Evolutionary conservation across 2,888 invertebrate genomes (phyloP), one percentile per base, ranked within the genome.

Genomic region (Archips xylosteana): DNA sequence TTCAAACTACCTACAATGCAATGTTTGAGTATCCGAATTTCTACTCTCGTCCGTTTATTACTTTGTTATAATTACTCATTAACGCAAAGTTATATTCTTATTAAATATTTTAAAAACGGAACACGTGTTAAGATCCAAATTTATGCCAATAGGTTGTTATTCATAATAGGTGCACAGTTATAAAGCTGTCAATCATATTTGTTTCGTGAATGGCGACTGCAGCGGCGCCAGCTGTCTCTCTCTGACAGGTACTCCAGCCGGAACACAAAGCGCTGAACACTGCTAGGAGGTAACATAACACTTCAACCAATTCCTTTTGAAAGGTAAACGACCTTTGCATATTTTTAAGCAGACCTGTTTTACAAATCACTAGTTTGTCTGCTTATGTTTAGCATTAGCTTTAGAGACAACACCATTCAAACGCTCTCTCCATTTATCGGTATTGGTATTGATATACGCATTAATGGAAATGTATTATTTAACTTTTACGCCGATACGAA

Each of bases 101-200:
- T 51, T 36, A n/a, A 65, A 65, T 47, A 15, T 36, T 34, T n/a
- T 64, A 36, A 32, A n/a, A 51, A 34, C 39, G 9, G 8, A 36
- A 49, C 64, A 34, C 15, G 15, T 63, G 42, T 23, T 47, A n/a
- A 47, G 13, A 36, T 9, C 49, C 3, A 65, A 51, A 51, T 65
- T 15, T 42, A 62, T 62, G 8, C 13, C 32, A 42, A 63, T 63
- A 15, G 42, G 4, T 70, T 51, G n/a, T 34, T 59, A 68, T 49
- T 64, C 10, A 68, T 49, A 67, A 68, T 59, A 73, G 59, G 36
- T 49, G 54, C 54, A 63, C 73, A 68, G 59, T 73, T 73, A 73
- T 68, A 42, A 60, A 63, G 73, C 68, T 73, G 73, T 73, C 73
- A 69, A 63, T 73, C 68, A 73, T 69, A 64, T 69, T 68, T 36